phyloP scores from a whole-genome alignment of 2,888 invertebrate genomes.

The Scotopteryx bipunctaria region DNA sequence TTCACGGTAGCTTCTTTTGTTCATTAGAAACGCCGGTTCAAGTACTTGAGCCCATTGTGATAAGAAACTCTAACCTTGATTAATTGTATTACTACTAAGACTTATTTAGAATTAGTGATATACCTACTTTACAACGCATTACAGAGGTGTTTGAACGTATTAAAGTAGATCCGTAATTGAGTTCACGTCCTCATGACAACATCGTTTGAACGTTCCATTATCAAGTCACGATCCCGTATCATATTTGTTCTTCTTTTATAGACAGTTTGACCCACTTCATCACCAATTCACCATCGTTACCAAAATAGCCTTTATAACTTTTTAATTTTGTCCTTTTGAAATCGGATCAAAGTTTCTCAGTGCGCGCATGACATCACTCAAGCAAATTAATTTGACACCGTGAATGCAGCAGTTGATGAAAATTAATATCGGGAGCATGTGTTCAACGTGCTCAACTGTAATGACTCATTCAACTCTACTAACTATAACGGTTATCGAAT shows the following conservation, averaged over 20 bases:
- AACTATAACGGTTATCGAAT: constrained; percentile 53
- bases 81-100: constrained; percentile 4
- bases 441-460: constrained; percentile 40
- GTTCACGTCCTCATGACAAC: constrained; percentile 57
- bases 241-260: constrained; percentile 54
- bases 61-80: constrained; percentile 9
- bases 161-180: constrained; percentile 49
- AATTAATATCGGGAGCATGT: constrained; percentile 53
- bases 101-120: neutral
- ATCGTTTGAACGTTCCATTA: constrained; percentile 59
- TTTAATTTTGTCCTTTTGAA: constrained; percentile 13
- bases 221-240: constrained; percentile 56
- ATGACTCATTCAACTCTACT: constrained; percentile 58
- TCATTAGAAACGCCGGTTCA: constrained; percentile 37
- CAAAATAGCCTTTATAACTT: constrained; percentile 1
- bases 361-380: constrained; percentile 48
- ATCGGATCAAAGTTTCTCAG: constrained; percentile 33
- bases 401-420: constrained; percentile 38
- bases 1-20: constrained; percentile 45
- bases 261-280: constrained; percentile 47
- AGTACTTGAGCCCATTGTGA: constrained; percentile 13
- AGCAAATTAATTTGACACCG: constrained; percentile 43
- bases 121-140: constrained; percentile 5
- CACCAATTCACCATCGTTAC: constrained; percentile 16
- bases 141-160: constrained; percentile 36